These are phyloP conservation scores for Rhabditoides inermis DNA, from an alignment of 2,888 invertebrate genomes.

Conservation along the genomic window DNA sequence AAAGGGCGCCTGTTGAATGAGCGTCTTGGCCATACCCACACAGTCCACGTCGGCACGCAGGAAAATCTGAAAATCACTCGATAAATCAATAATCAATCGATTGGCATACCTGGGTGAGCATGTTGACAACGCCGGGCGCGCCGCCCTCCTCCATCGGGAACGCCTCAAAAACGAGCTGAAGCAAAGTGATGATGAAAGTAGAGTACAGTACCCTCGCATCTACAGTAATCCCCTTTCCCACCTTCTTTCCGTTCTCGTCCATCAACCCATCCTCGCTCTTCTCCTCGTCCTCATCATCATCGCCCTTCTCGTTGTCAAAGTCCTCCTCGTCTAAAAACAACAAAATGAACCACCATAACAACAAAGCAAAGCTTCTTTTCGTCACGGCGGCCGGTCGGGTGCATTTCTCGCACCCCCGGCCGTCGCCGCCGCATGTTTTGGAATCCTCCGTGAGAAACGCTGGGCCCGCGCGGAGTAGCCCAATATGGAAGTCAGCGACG, in stretches of 20 bases:
- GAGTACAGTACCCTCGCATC: too few relatives aligned
- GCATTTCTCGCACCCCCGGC: too few relatives aligned
- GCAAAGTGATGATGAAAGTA: too few relatives aligned
- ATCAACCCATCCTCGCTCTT: slow-evolving; percentile 8
- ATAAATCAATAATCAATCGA: background rate
- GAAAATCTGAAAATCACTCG: slow-evolving; percentile 29
- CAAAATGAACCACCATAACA: too few relatives aligned
- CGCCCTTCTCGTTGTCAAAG: slow-evolving; percentile 6
- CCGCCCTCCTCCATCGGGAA: slow-evolving; percentile 38
- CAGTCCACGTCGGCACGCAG: slow-evolving; percentile 38
- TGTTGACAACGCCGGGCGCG: slow-evolving; percentile 34
- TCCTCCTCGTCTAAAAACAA: slow-evolving; percentile 4
- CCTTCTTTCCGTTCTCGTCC: too few relatives aligned
- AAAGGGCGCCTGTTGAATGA: slow-evolving; percentile 32
- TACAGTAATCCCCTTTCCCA: too few relatives aligned
- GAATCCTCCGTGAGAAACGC: too few relatives aligned
- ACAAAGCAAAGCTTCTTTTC: background rate
- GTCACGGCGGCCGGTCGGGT: too few relatives aligned
- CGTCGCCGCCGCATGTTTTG: too few relatives aligned
- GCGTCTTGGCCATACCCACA: slow-evolving; percentile 26
- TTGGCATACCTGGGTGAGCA: slow-evolving; percentile 34
- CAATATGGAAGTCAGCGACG: too few relatives aligned
- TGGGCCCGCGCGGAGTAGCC: too few relatives aligned
- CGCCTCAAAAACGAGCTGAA: slow-evolving; percentile 39
- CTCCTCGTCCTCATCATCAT: slow-evolving; percentile 6